Percentiles rank a stretch among this genome's conserved stretches.
phyloP scores from a whole-genome alignment of 2,113 vertebrate genomes.

The Nerophis ophidion region DNA sequence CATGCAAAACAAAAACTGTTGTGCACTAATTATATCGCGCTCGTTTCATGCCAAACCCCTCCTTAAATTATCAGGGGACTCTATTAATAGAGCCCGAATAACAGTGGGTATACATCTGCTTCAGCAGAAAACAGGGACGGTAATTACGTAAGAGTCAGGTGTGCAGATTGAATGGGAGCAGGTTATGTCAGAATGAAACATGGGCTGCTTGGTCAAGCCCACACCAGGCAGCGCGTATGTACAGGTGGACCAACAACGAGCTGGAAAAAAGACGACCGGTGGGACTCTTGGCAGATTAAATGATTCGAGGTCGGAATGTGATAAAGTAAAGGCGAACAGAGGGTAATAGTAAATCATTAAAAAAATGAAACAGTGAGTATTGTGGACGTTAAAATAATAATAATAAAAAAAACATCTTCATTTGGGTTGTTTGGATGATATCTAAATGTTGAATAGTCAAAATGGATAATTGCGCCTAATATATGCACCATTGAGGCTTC shows the following conservation, averaged over 20 bases:
- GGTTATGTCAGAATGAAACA: slow-evolving; percentile 7
- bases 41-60: background rate
- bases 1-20: too few relatives aligned
- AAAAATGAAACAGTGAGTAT: too few relatives aligned
- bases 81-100: slow-evolving; percentile 11
- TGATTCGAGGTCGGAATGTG: too few relatives aligned
- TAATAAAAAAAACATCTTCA: too few relatives aligned
- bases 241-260: slow-evolving; percentile 37
- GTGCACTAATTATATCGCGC: background rate
- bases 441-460: too few relatives aligned
- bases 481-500: too few relatives aligned
- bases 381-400: too few relatives aligned
- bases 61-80: background rate
- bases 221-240: slow-evolving; percentile 25
- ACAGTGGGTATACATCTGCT: slow-evolving; percentile 9
- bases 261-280: slow-evolving; percentile 1
- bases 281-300: too few relatives aligned
- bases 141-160: slow-evolving; percentile 33
- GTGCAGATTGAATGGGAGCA: slow-evolving; percentile 35
- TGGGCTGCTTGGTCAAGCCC: background rate
- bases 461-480: too few relatives aligned
- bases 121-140: slow-evolving; percentile 29
- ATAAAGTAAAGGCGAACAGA: too few relatives aligned
- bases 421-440: too few relatives aligned
- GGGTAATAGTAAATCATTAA: too few relatives aligned